Conservation (phyloP, 2,888 invertebrate genomes). For the Chesias legatella region DNA sequence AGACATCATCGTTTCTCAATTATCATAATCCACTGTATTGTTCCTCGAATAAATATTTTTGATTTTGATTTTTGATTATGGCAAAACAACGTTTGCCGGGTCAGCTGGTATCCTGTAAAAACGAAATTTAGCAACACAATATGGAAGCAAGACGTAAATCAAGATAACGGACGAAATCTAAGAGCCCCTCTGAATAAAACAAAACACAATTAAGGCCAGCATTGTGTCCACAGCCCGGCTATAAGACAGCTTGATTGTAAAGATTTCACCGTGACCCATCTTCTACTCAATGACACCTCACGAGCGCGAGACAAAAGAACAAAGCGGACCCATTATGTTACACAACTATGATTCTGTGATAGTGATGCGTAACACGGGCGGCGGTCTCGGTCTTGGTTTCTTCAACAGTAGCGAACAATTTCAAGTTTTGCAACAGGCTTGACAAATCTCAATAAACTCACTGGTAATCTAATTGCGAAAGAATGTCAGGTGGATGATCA, state of each 20-base stretch:
- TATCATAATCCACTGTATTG: no score
- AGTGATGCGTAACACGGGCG: slow-evolving; percentile 22
- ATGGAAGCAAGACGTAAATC: not conserved
- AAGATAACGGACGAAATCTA: slow-evolving; percentile 7
- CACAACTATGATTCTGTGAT: slow-evolving; percentile 43
- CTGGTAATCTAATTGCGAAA: no score
- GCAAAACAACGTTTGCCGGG: no score
- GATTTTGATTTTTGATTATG: no score
- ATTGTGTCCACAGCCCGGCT: slow-evolving; percentile 14
- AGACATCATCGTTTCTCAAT: no score
- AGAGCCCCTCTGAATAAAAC: slow-evolving; percentile 10
- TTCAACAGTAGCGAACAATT: not conserved
- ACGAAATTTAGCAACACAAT: no score
- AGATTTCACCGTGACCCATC: slow-evolving; percentile 69
- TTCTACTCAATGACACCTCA: slow-evolving; percentile 62
- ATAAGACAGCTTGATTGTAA: slow-evolving; percentile 36
- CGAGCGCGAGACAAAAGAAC: slow-evolving; percentile 68
- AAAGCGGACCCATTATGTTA: slow-evolving; percentile 65
- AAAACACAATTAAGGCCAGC: slow-evolving; percentile 23
- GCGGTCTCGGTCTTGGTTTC: slow-evolving; percentile 15
- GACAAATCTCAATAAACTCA: no score
- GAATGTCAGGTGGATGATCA: no score
- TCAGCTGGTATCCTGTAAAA: no score
- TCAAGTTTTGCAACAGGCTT: not conserved
- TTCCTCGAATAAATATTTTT: no score